Evolutionary conservation across 2,113 vertebrate species (phyloP).

Genomic region (Platycercus adscitus): DNA sequence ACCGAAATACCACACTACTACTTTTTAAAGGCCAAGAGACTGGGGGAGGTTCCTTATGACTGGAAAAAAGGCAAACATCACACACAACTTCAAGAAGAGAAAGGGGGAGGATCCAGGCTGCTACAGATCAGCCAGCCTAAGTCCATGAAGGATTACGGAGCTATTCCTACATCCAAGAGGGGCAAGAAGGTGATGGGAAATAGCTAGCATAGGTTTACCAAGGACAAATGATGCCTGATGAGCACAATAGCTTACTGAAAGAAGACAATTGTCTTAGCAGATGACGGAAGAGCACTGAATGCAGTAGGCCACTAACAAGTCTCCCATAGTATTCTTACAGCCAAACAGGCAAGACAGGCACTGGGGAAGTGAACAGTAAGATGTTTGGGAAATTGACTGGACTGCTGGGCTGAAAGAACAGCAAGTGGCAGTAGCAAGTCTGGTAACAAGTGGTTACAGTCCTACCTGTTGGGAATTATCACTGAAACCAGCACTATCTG

Average conservation of each 20-base stretch:
- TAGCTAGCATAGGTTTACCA: neutral
- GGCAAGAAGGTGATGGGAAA: neutral
- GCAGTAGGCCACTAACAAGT: neutral
- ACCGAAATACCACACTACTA: neutral
- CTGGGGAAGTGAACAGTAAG: fast-evolving
- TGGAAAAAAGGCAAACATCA: neutral
- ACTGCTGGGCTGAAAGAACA: neutral
- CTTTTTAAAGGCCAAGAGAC: neutral
- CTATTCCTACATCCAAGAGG: neutral
- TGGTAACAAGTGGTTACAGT: neutral
- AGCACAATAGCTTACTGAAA: neutral
- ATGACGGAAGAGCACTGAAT: neutral
- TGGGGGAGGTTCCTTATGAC: neutral
- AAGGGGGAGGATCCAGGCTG: neutral
- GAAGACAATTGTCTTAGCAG: neutral
- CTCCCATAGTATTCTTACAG: neutral
- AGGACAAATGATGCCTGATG: neutral
- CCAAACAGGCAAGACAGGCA: neutral
- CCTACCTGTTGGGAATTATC: neutral
- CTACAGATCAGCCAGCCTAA: neutral
- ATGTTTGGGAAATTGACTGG: neutral
- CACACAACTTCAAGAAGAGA: neutral
- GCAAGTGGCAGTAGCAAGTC: neutral
- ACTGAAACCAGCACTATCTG: neutral
- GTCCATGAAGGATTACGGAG: neutral